Percentiles rank a stretch among this genome's conserved stretches.
Conservation (phyloP, 2,113 vertebrate genomes). For the Eurystomus gularis region DNA sequence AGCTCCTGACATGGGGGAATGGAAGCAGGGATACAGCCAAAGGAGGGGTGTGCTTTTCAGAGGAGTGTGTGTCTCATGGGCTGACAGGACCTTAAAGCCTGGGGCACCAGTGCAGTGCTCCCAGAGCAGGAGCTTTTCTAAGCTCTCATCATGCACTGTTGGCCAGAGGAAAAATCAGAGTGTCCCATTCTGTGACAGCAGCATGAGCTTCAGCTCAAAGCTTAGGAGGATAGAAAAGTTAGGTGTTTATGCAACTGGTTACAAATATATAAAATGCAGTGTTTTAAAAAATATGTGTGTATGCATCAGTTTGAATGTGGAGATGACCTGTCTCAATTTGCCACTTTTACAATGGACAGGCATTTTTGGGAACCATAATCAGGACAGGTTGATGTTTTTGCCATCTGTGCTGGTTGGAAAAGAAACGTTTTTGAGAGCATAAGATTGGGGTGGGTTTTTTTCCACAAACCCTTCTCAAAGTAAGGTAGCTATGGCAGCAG, state of each 20-base stretch:
- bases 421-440: not conserved
- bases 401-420: not conserved
- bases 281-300: not conserved
- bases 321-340: not conserved
- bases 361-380: not conserved
- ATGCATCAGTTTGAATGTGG: not conserved
- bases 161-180: not conserved
- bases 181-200: not conserved
- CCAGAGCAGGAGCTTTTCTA: not conserved
- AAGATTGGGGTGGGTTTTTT: not conserved
- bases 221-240: not conserved
- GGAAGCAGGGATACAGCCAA: not conserved
- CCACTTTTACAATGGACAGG: not conserved
- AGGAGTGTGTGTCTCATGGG: fast-evolving
- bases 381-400: not conserved
- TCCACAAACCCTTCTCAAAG: not conserved
- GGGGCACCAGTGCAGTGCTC: not conserved
- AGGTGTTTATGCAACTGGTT: not conserved
- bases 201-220: not conserved
- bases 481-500: not conserved
- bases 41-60: not conserved
- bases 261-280: not conserved
- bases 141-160: not conserved
- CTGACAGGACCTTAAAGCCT: not conserved
- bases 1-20: not conserved